phyloP scores from a whole-genome alignment of 2,797 vertebrate species.

The Lutjanus argentimaculatus region DNA sequence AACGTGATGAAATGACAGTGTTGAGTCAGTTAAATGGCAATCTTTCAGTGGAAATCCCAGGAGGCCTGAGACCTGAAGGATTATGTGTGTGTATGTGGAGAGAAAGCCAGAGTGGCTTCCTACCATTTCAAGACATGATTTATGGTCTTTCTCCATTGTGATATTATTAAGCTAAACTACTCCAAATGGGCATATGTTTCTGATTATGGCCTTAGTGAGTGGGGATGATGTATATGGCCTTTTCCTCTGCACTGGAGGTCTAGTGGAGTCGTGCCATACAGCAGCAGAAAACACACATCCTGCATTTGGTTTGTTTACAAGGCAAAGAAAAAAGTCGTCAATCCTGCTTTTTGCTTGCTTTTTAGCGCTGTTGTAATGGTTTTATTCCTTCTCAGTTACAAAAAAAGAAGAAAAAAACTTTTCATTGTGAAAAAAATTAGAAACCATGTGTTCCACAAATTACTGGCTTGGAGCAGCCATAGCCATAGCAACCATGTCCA shows the following conservation, averaged over 20 bases:
- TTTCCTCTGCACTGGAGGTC: constrained; percentile 71
- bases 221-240: constrained; percentile 76
- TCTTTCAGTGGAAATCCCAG: constrained; percentile 40
- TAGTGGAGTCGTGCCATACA: constrained; percentile 71
- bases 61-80: constrained; percentile 30
- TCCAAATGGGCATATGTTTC: constrained; percentile 84
- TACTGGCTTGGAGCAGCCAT: constrained; percentile 75
- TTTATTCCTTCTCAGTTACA: constrained; percentile 65
- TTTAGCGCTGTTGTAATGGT: constrained; percentile 56
- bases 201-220: constrained; percentile 77
- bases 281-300: constrained; percentile 68
- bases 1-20: constrained; percentile 42
- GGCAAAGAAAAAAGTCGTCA: constrained; percentile 45
- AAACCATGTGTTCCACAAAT: constrained; percentile 82
- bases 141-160: constrained; percentile 81
- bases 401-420: constrained; percentile 41
- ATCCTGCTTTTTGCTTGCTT: constrained; percentile 47
- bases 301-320: constrained; percentile 71
- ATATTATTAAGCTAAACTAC: constrained; percentile 84
- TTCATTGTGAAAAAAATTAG: constrained; percentile 68
- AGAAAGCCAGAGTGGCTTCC: constrained; percentile 60
- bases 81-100: constrained; percentile 34
- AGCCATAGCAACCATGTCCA: constrained; percentile 86
- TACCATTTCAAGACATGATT: constrained; percentile 72
- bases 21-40: constrained; percentile 45